These are phyloP conservation scores for Tiliqua scincoides DNA, from an alignment of 2,113 vertebrate genomes.

Conservation along the genomic window DNA sequence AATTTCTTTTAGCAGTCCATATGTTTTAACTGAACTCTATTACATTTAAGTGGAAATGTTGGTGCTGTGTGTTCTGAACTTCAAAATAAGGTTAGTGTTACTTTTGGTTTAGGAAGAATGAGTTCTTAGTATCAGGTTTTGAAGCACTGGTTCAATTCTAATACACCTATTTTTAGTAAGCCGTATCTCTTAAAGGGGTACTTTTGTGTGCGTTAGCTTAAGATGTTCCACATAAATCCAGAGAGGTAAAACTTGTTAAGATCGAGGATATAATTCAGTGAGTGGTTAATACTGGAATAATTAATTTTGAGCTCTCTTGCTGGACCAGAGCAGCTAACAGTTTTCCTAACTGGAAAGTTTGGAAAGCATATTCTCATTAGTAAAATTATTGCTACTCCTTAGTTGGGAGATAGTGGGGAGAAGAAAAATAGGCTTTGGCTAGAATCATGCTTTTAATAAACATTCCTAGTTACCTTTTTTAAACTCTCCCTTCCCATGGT, in stretches of 20 bases:
- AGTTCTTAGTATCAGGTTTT: slow-evolving; percentile 35
- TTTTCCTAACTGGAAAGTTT: slow-evolving; percentile 19
- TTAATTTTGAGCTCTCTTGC: slow-evolving; percentile 48
- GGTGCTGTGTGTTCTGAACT: slow-evolving; percentile 23
- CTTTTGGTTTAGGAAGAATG: slow-evolving; percentile 32
- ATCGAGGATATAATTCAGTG: slow-evolving; percentile 2
- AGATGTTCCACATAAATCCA: background rate
- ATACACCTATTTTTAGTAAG: slow-evolving; percentile 33
- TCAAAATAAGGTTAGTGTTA: slow-evolving; percentile 22
- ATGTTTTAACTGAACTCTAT: slow-evolving; percentile 13
- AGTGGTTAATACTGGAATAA: slow-evolving; percentile 25
- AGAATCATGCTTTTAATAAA: slow-evolving; percentile 57
- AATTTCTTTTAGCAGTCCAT: slow-evolving; percentile 29
- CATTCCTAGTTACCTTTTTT: slow-evolving; percentile 44
- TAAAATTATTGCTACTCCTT: slow-evolving; percentile 38
- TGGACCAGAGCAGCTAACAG: background rate
- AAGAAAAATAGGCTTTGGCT: slow-evolving; percentile 51
- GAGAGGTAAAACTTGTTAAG: slow-evolving; percentile 25
- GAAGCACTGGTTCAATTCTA: slow-evolving; percentile 48
- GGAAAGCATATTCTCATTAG: slow-evolving; percentile 18
- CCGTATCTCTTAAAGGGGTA: background rate
- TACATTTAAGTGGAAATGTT: slow-evolving; percentile 56
- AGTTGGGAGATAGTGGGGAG: slow-evolving; percentile 6
- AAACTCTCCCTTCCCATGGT: slow-evolving; percentile 43
- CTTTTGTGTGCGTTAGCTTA: background rate